phyloP scores from a whole-genome alignment of 2,113 vertebrate genomes.

The Dicentrarchus labrax region DNA sequence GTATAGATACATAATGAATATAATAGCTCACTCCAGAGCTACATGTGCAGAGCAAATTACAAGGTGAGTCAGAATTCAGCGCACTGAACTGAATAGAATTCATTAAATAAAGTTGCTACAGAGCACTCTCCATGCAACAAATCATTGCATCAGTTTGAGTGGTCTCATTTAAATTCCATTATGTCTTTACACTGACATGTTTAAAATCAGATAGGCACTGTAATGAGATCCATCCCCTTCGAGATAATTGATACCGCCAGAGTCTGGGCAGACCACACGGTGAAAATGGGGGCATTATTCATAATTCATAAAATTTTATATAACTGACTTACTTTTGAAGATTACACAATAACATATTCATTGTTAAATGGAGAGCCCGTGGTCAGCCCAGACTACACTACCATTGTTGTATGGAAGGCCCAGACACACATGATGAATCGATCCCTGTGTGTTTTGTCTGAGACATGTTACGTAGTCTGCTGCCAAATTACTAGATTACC shows the following conservation, averaged over 20 bases:
- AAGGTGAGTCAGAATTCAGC: slow-evolving; percentile 17
- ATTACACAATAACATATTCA: slow-evolving; percentile 71
- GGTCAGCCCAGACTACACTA: slow-evolving; percentile 26
- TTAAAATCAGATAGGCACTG: slow-evolving; percentile 61
- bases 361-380: slow-evolving; percentile 47
- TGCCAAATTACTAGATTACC: background rate
- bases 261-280: slow-evolving; percentile 48
- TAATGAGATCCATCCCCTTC: slow-evolving; percentile 67
- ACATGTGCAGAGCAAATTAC: slow-evolving; percentile 12
- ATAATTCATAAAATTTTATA: slow-evolving; percentile 76
- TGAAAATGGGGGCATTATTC: slow-evolving; percentile 68
- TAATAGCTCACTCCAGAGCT: slow-evolving; percentile 1
- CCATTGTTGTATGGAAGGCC: background rate
- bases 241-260: slow-evolving; percentile 64
- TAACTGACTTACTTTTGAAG: slow-evolving; percentile 71
- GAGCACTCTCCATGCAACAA: slow-evolving; percentile 32
- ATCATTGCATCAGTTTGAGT: slow-evolving; percentile 44
- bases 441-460: slow-evolving; percentile 3
- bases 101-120: slow-evolving; percentile 25
- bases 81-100: background rate
- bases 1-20: slow-evolving; percentile 6
- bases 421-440: background rate
- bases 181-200: slow-evolving; percentile 61
- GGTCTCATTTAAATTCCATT: slow-evolving; percentile 72
- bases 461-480: background rate